Percentiles rank a stretch among this genome's conserved stretches.
Conservation (phyloP, 2,888 invertebrate species). For the Pedicia rivosa region DNA sequence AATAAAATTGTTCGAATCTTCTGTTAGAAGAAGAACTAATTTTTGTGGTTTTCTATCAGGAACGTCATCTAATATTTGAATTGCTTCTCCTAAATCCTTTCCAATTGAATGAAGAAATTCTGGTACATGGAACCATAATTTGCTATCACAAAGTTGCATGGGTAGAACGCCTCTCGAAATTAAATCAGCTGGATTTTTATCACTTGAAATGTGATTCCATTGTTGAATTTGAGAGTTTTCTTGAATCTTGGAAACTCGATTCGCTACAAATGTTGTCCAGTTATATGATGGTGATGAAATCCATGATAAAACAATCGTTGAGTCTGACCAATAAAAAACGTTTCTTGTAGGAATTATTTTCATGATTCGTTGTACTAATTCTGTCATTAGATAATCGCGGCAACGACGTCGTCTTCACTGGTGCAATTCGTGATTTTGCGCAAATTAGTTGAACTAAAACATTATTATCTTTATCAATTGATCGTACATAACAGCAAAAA, state of each 20-base stretch:
- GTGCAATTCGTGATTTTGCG: conserved; percentile 7
- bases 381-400: conserved; percentile 13
- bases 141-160: too few species aligned
- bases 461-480: too few species aligned
- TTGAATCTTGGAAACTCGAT: conserved; percentile 12
- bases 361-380: conserved; percentile 11
- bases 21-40: too few species aligned
- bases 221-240: too few species aligned
- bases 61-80: too few species aligned
- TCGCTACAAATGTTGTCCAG: conserved; percentile 14
- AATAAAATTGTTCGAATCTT: too few species aligned
- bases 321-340: conserved; percentile 17
- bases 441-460: neutral
- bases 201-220: conserved; percentile 11
- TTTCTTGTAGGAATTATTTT: too few species aligned
- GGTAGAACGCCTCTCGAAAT: conserved; percentile 10
- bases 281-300: conserved; percentile 8
- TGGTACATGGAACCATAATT: too few species aligned
- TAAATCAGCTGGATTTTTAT: conserved; percentile 11
- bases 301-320: conserved; percentile 14
- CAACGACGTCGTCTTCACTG: conserved; percentile 10
- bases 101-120: too few species aligned
- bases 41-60: too few species aligned
- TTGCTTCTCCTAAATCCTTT: too few species aligned
- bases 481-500: too few species aligned